A percentile compares a stretch with the other conserved stretches of the same genome.
Evolutionary conservation across 2,888 invertebrate species (phyloP).

Genomic region (Drosophila multiciliata): DNA sequence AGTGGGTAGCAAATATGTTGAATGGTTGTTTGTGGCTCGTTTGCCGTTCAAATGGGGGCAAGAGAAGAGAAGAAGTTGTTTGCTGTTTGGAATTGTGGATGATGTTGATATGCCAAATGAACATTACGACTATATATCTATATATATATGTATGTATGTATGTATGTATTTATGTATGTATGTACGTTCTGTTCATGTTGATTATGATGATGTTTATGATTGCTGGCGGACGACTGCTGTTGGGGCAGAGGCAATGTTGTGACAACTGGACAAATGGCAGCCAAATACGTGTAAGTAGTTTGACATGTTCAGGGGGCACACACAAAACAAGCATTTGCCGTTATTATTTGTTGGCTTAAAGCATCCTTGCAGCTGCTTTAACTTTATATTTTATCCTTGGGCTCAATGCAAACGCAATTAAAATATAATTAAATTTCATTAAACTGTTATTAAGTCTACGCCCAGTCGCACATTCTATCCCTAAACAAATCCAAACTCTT

Average conservation of each 20-base stretch:
- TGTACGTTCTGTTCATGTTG: slow-evolving; percentile 28
- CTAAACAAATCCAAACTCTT: slow-evolving; percentile 15
- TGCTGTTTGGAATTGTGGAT: slow-evolving; percentile 27
- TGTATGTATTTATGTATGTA: slow-evolving; percentile 6
- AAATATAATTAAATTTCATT: slow-evolving; percentile 72
- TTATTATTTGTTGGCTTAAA: slow-evolving; percentile 2
- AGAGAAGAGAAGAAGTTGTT: slow-evolving; percentile 17
- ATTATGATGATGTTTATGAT: slow-evolving; percentile 50
- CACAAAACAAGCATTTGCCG: slow-evolving; percentile 6
- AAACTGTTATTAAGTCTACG: slow-evolving; percentile 67
- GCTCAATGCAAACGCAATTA: slow-evolving; percentile 47
- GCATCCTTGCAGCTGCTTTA: neutral
- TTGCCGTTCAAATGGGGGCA: slow-evolving; percentile 42
- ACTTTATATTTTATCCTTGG: neutral
- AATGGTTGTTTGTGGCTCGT: slow-evolving; percentile 44
- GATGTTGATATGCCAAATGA: slow-evolving; percentile 53
- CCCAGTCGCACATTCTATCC: slow-evolving; percentile 27
- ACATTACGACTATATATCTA: slow-evolving; percentile 18
- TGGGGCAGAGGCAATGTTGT: slow-evolving; percentile 41
- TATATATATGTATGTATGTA: slow-evolving; percentile 1
- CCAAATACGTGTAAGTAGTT: slow-evolving; percentile 34
- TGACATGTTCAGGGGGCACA: slow-evolving; percentile 28
- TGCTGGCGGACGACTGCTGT: slow-evolving; percentile 23
- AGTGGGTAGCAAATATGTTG: slow-evolving; percentile 23
- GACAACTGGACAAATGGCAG: slow-evolving; percentile 50